These are phyloP conservation scores for Chymomyza amoena DNA, from an alignment of 2,888 invertebrate genomes.

Conservation along the genomic window DNA sequence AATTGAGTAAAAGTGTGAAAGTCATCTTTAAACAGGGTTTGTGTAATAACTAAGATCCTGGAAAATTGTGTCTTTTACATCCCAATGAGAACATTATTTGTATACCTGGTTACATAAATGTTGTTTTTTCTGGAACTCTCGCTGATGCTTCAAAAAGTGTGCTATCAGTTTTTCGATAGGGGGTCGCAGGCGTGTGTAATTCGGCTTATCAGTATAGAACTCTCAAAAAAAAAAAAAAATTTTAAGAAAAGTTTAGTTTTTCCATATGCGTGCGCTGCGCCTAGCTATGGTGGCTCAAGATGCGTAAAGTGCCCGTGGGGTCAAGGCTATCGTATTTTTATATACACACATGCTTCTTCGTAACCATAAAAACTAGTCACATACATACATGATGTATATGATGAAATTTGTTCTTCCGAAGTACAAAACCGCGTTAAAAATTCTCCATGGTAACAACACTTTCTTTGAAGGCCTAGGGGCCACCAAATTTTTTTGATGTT, in stretches of 20 bases:
- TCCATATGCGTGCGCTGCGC: neutral
- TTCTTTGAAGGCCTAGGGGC: too few relatives aligned
- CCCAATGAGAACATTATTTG: neutral
- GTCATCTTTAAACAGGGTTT: neutral
- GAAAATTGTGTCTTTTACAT: neutral
- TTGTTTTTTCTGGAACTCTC: constrained; percentile 39
- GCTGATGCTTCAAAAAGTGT: constrained; percentile 9
- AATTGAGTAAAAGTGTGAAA: neutral
- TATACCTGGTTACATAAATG: constrained; percentile 34
- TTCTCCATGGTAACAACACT: too few relatives aligned
- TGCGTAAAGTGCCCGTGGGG: too few relatives aligned
- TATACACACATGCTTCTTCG: too few relatives aligned
- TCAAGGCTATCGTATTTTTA: too few relatives aligned
- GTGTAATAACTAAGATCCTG: neutral
- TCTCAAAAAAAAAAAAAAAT: neutral
- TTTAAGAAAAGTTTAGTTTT: neutral
- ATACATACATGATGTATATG: too few relatives aligned
- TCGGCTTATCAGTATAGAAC: neutral
- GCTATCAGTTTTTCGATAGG: neutral
- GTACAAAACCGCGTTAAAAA: too few relatives aligned
- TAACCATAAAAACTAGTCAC: too few relatives aligned
- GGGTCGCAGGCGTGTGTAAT: neutral
- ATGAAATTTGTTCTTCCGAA: too few relatives aligned
- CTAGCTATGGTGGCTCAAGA: neutral
- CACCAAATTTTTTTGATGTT: too few relatives aligned